Conservation (phyloP, 2,113 vertebrate species). For the Coreoperca whiteheadi region DNA sequence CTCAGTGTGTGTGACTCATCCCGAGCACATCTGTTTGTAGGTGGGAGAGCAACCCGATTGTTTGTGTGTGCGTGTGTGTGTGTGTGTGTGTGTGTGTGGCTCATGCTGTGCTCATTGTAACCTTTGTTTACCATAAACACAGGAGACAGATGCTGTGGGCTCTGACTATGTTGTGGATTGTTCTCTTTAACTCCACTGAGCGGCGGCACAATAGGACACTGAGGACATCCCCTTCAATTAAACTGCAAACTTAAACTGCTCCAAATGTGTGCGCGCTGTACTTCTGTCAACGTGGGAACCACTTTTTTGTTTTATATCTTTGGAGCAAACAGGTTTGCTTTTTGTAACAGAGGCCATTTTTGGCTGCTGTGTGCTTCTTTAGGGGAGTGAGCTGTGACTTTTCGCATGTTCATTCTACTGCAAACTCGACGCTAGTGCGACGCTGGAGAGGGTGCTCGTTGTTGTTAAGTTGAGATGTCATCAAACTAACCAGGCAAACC, state of each 20-base stretch:
- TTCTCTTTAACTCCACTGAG: constrained; percentile 52
- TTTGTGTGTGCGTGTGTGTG: constrained; percentile 16
- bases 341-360: neutral
- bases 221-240: constrained; percentile 42
- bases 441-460: too few species aligned
- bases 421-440: constrained; percentile 3
- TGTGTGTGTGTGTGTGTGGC: constrained; percentile 9
- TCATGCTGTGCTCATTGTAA: constrained; percentile 34
- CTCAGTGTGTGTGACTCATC: constrained; percentile 55
- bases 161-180: constrained; percentile 37
- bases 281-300: constrained; percentile 1
- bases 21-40: constrained; percentile 48
- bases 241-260: neutral
- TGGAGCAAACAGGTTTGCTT: neutral
- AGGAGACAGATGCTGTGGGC: constrained; percentile 55
- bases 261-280: neutral
- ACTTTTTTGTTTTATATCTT: neutral
- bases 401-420: too few species aligned
- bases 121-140: constrained; percentile 66
- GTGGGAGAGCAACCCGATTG: constrained; percentile 20
- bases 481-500: neutral
- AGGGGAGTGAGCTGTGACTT: neutral
- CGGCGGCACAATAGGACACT: constrained; percentile 15
- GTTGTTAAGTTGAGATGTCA: neutral
- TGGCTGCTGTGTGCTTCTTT: neutral